phyloP scores from a whole-genome alignment of 2,888 invertebrate species.

The Asteroscopus sphinx region DNA sequence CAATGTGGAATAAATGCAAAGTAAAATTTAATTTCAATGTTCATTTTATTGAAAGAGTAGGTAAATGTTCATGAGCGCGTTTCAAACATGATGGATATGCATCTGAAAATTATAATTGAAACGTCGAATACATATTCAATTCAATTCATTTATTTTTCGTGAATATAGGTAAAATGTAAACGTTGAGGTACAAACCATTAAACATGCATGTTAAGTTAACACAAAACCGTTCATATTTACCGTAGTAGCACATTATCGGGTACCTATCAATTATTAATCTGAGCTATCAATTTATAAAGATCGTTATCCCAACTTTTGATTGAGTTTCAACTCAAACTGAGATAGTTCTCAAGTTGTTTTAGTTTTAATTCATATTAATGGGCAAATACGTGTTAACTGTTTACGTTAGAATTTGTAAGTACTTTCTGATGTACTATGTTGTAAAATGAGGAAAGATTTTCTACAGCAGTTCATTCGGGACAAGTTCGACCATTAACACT shows the following conservation, averaged over 20 bases:
- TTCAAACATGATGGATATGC: constrained; percentile 11
- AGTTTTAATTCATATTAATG: constrained; percentile 59
- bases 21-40: neutral
- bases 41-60: constrained; percentile 5
- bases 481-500: constrained; percentile 49
- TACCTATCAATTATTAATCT: too few species aligned
- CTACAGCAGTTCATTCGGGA: constrained; percentile 25
- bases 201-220: constrained; percentile 6
- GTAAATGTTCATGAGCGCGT: constrained; percentile 8
- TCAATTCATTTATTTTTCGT: too few species aligned
- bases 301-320: constrained; percentile 55
- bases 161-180: constrained; percentile 38
- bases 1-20: neutral
- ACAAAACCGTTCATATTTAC: constrained; percentile 15
- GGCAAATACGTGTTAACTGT: constrained; percentile 40
- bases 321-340: constrained; percentile 41
- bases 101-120: constrained; percentile 18
- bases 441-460: constrained; percentile 47
- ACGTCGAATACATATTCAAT: constrained; percentile 17
- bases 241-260: constrained; percentile 18
- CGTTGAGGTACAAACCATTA: constrained; percentile 14
- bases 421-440: constrained; percentile 26
- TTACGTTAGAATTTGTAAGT: constrained; percentile 49
- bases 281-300: constrained; percentile 45
- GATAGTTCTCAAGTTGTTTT: constrained; percentile 56